Evolutionary conservation across 2,797 vertebrate species (phyloP).

Genomic region (Petrocephalus schoutedeni): DNA sequence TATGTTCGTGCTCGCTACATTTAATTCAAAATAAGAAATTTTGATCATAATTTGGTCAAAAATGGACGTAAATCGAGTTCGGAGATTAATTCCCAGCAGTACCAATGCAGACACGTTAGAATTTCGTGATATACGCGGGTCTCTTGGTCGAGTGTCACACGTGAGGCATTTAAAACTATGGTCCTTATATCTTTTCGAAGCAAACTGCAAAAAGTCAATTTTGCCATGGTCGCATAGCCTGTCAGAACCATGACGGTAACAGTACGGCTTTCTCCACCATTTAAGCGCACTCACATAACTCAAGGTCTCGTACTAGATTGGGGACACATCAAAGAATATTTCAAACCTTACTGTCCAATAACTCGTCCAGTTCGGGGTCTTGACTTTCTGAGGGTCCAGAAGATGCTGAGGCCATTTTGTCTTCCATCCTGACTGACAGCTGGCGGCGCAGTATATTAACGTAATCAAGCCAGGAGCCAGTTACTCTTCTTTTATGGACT

Average conservation of each 20-base stretch:
- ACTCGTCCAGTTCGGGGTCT: slow-evolving; percentile 68
- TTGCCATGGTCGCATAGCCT: not conserved
- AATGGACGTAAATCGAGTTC: not conserved
- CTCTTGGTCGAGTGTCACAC: not conserved
- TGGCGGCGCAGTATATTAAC: slow-evolving; percentile 31
- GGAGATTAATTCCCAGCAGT: not conserved
- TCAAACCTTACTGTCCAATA: slow-evolving; percentile 67
- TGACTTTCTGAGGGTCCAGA: slow-evolving; percentile 39
- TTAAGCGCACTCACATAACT: not conserved
- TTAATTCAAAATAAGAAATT: not conserved
- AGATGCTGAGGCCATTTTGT: slow-evolving; percentile 61
- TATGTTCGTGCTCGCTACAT: not conserved
- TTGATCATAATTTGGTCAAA: not conserved
- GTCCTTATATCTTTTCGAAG: not conserved
- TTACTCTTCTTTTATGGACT: not conserved
- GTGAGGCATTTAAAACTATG: not conserved
- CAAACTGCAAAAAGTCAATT: not conserved
- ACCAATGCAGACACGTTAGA: not conserved
- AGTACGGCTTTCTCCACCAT: not conserved
- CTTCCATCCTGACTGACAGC: slow-evolving; percentile 14
- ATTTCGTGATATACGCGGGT: not conserved
- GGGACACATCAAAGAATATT: not conserved
- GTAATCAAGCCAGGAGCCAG: not conserved
- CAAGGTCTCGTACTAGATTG: not conserved
- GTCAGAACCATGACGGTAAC: not conserved